Evolutionary conservation across 2,113 vertebrate genomes (phyloP).

Genomic region (Emberiza fucata): DNA sequence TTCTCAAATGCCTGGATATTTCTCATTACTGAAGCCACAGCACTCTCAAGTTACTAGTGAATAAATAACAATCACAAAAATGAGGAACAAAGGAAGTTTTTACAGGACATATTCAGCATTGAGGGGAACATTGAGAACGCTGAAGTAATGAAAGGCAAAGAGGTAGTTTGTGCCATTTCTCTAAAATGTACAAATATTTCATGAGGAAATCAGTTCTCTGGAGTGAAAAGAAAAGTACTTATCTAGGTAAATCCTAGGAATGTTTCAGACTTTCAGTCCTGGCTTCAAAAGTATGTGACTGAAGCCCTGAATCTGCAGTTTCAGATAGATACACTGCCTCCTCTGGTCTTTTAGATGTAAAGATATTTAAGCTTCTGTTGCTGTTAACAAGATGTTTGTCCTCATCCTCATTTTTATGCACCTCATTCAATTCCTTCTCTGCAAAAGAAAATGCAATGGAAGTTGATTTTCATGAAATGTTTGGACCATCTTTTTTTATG

Average conservation of each 20-base stretch:
- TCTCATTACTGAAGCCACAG: not conserved
- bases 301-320: not conserved
- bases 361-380: not conserved
- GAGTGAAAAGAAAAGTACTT: not conserved
- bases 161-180: not conserved
- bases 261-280: not conserved
- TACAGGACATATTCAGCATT: not conserved
- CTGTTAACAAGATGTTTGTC: not conserved
- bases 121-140: not conserved
- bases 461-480: not conserved
- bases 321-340: not conserved
- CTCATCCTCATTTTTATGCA: not conserved
- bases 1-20: not conserved
- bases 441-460: not conserved
- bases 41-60: not conserved
- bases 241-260: not conserved
- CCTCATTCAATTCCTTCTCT: not conserved
- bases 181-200: not conserved
- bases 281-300: not conserved
- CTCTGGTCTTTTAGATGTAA: not conserved
- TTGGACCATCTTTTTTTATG: not conserved
- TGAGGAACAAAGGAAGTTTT: not conserved
- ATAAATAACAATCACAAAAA: not conserved
- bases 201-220: not conserved
- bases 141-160: not conserved